Evolutionary conservation across 2,888 invertebrate species (phyloP).

Genomic region (Nesidiocoris tenuis): DNA sequence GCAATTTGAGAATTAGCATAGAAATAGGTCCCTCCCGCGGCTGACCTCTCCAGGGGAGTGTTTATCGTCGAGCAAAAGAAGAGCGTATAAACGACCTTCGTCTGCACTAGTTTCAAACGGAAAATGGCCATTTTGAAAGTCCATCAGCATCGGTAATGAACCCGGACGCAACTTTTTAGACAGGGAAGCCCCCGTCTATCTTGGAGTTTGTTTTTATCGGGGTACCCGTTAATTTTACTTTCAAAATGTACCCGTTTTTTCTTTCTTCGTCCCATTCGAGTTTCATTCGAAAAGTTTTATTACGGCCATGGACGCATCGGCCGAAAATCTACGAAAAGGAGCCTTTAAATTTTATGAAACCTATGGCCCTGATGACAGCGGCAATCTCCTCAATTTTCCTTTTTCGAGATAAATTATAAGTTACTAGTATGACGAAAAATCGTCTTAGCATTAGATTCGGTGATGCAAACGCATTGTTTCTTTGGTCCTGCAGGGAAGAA

Average conservation of each 20-base stretch:
- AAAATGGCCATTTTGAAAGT: conserved; percentile 30
- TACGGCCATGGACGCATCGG: no score
- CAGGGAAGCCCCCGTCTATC: neutral
- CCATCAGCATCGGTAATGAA: conserved; percentile 35
- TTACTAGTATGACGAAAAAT: no score
- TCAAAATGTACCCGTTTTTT: conserved; percentile 7
- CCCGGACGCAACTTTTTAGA: neutral
- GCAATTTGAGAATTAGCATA: neutral
- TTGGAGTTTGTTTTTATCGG: conserved; percentile 9
- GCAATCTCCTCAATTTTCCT: no score
- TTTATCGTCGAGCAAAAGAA: neutral
- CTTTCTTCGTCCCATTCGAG: neutral
- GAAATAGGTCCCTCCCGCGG: neutral
- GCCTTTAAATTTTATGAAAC: no score
- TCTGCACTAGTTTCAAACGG: neutral
- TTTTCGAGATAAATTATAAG: no score
- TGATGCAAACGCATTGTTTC: no score
- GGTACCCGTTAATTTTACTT: conserved; percentile 26
- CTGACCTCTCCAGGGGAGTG: neutral
- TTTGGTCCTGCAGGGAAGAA: no score
- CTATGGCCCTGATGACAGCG: no score
- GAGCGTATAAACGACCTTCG: neutral
- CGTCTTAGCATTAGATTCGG: no score
- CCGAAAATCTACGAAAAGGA: no score
- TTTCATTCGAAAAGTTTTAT: conserved; percentile 33